Percentiles rank a stretch among this genome's conserved stretches.
These are phyloP conservation scores for Apteryx owenii DNA, from an alignment of 2,113 vertebrate species.

Conservation along the genomic window DNA sequence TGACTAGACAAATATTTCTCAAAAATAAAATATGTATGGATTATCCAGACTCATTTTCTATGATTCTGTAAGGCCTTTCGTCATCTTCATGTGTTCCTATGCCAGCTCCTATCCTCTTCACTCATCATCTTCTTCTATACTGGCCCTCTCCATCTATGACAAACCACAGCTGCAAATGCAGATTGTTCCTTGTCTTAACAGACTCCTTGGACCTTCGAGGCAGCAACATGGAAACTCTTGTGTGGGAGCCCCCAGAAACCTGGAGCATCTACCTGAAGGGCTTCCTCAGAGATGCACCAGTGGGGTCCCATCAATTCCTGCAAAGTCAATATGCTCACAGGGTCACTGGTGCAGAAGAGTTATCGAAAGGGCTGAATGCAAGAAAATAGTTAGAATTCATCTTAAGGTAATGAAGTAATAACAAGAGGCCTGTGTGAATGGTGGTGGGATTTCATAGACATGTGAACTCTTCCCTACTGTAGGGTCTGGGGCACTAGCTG, in stretches of 20 bases:
- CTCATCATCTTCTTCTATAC: background rate
- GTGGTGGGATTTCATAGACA: background rate
- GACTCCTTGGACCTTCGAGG: background rate
- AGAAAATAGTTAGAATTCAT: background rate
- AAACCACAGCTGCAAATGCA: background rate
- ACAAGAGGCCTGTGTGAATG: background rate
- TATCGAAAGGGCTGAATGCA: background rate
- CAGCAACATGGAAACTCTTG: fast-evolving
- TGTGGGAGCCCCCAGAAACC: background rate
- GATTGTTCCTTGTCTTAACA: background rate
- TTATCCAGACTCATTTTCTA: background rate
- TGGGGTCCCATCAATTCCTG: background rate
- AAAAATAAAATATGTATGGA: background rate
- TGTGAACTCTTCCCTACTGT: fast-evolving
- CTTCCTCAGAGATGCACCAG: background rate
- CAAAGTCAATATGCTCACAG: background rate
- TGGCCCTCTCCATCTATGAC: background rate
- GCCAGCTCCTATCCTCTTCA: background rate
- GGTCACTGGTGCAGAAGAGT: background rate
- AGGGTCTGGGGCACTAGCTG: background rate
- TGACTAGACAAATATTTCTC: background rate
- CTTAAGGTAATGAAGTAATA: background rate
- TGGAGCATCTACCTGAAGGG: background rate
- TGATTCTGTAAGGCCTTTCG: background rate
- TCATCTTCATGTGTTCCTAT: background rate